Conservation (phyloP, 2,113 vertebrate genomes). For the Hippocampus zosterae region DNA sequence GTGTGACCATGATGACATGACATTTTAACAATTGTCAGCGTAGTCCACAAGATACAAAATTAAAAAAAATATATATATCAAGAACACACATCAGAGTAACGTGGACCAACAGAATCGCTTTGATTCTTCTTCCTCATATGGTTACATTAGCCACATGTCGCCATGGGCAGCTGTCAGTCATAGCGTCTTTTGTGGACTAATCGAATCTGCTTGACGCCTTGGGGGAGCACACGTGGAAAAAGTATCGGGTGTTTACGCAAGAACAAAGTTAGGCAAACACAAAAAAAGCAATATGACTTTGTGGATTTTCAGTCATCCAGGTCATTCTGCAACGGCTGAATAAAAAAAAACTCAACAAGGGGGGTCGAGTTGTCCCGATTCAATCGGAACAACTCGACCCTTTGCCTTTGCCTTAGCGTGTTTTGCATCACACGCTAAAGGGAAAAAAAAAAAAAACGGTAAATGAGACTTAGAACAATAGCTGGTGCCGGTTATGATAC, state of each 20-base stretch:
- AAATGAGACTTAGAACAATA: not conserved
- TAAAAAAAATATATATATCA: not conserved
- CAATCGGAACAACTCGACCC: too few species aligned
- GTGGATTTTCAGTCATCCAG: not conserved
- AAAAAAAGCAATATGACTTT: not conserved
- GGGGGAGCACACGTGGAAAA: not conserved
- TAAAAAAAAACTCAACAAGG: not conserved
- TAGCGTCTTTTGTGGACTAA: not conserved
- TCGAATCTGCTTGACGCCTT: not conserved
- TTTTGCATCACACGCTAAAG: not conserved
- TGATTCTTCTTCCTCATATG: not conserved
- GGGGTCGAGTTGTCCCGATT: not conserved
- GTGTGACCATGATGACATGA: conserved; percentile 36
- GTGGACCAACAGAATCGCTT: not conserved
- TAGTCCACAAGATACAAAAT: not conserved
- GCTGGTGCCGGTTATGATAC: too few species aligned
- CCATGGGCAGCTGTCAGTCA: not conserved
- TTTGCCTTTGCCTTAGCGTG: too few species aligned
- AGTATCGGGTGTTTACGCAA: not conserved
- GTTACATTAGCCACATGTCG: not conserved
- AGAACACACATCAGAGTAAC: not conserved
- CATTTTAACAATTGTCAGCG: conserved; percentile 20
- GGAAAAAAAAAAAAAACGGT: not conserved
- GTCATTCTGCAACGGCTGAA: not conserved
- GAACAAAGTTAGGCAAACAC: not conserved